Percentiles rank a stretch among this genome's conserved stretches.
Conservation (phyloP, 2,888 invertebrate species). For the Spisula solida region DNA sequence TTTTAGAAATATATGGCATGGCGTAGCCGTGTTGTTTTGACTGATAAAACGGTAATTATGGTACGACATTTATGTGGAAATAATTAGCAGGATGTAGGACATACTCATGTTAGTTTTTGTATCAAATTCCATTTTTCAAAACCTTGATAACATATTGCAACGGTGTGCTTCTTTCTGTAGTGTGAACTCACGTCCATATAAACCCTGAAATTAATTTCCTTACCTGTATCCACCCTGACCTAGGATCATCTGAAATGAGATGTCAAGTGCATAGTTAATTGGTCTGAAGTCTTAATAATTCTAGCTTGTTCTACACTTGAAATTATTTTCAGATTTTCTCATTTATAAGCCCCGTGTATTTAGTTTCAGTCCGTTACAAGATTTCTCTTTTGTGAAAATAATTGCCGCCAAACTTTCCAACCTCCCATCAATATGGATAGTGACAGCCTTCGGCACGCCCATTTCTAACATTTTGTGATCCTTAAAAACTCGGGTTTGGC, state of each 20-base stretch:
- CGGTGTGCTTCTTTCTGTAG: background rate
- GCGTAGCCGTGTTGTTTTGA: slow-evolving; percentile 25
- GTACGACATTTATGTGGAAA: slow-evolving; percentile 39
- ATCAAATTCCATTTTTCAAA: slow-evolving; percentile 35
- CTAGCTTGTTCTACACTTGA: slow-evolving; percentile 4
- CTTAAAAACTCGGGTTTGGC: slow-evolving; percentile 34
- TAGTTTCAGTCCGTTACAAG: slow-evolving; percentile 23
- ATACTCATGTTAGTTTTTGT: slow-evolving; percentile 43
- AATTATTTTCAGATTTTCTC: background rate
- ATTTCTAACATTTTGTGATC: slow-evolving; percentile 28
- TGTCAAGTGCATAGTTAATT: slow-evolving; percentile 46
- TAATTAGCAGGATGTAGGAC: slow-evolving; percentile 18
- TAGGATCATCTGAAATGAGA: slow-evolving; percentile 13
- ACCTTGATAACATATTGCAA: slow-evolving; percentile 11
- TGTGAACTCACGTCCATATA: background rate
- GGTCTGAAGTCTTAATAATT: slow-evolving; percentile 28
- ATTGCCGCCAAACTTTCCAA: background rate
- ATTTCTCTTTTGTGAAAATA: slow-evolving; percentile 14
- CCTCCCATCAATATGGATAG: slow-evolving; percentile 14
- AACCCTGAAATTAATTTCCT: slow-evolving; percentile 22
- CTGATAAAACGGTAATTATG: slow-evolving; percentile 32
- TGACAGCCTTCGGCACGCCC: slow-evolving; percentile 43
- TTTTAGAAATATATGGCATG: slow-evolving; percentile 26
- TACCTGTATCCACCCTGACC: slow-evolving; percentile 23
- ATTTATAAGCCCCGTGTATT: background rate